phyloP scores from a whole-genome alignment of 2,797 vertebrate species.

The Lacerta viridis region DNA sequence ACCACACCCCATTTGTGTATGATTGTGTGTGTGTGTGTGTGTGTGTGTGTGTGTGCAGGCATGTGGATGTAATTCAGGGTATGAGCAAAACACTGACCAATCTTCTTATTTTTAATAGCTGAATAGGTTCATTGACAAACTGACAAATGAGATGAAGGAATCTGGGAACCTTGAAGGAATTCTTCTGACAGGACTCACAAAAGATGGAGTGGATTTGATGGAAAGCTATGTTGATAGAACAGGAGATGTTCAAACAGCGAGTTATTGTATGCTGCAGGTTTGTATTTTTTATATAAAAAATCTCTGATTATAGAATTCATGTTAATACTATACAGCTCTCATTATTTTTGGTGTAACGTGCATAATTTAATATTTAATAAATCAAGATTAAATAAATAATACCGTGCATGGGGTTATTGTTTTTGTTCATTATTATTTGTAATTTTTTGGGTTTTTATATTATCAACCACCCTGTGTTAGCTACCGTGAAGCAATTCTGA shows the following conservation, averaged over 20 bases:
- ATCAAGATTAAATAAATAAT: too few species aligned
- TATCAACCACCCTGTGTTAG: background rate
- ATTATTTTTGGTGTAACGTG: background rate
- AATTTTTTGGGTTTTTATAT: too few species aligned
- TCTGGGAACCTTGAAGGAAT: slow-evolving; percentile 97
- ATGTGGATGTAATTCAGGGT: too few species aligned
- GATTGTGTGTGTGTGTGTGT: background rate
- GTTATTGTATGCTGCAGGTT: slow-evolving; percentile 98
- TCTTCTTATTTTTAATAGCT: slow-evolving; percentile 79
- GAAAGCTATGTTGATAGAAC: slow-evolving; percentile 97
- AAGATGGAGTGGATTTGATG: slow-evolving; percentile 97
- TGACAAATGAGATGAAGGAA: slow-evolving; percentile 97
- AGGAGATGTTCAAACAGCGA: slow-evolving; percentile 98
- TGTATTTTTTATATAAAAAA: slow-evolving; percentile 51
- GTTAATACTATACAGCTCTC: background rate
- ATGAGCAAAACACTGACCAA: slow-evolving; percentile 33
- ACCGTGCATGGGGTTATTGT: too few species aligned
- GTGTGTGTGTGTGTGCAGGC: background rate
- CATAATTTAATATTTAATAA: too few species aligned
- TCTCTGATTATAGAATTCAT: background rate
- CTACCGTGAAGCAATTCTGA: background rate
- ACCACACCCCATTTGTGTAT: background rate
- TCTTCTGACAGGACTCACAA: slow-evolving; percentile 95
- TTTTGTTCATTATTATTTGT: too few species aligned
- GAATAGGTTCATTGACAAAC: slow-evolving; percentile 95